These are phyloP conservation scores for Meriones unguiculatus DNA, from an alignment of 2,113 vertebrate species.

Conservation along the genomic window DNA sequence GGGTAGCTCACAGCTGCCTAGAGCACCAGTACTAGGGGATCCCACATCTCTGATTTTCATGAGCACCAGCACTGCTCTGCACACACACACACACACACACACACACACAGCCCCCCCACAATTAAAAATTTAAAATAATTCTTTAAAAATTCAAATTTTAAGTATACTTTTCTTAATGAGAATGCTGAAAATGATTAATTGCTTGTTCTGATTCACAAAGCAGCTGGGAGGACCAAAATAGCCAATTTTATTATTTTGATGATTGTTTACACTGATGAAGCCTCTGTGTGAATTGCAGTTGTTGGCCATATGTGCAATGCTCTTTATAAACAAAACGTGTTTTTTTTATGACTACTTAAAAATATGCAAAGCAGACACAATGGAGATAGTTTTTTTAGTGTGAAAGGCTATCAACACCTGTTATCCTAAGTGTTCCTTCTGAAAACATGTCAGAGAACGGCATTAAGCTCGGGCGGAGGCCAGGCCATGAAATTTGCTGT, in stretches of 20 bases:
- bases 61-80: no score
- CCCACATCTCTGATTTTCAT: neutral
- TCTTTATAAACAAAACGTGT: conserved; percentile 62
- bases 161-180: conserved; percentile 67
- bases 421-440: conserved; percentile 19
- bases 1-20: neutral
- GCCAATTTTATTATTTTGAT: conserved; percentile 25
- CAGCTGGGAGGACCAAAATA: conserved; percentile 55
- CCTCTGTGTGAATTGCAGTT: conserved; percentile 54
- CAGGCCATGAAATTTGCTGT: neutral
- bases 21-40: neutral
- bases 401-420: conserved; percentile 56
- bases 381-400: neutral
- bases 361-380: conserved; percentile 50
- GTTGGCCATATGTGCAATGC: conserved; percentile 49
- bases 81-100: no score
- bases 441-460: neutral
- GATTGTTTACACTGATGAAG: conserved; percentile 66
- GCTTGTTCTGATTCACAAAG: conserved; percentile 69
- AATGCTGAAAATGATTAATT: conserved; percentile 75
- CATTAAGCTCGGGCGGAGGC: neutral
- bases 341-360: conserved; percentile 30
- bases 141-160: conserved; percentile 9
- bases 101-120: neutral
- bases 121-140: neutral